Base-by-base conservation (phyloP, 2,888 invertebrate species). In the Leptothorax acervorum region DNA sequence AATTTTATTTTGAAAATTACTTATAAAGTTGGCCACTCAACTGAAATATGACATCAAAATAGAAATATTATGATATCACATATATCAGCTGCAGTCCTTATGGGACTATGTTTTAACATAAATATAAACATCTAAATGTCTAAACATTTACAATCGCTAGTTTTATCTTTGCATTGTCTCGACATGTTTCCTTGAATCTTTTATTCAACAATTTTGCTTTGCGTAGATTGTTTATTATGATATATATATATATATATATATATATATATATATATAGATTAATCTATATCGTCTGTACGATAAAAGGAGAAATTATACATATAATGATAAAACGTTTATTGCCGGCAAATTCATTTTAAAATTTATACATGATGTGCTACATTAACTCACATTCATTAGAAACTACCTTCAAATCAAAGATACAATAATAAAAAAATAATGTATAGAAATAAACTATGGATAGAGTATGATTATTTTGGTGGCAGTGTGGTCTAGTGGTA, bases 341-440 rank as follows among this genome's bases (percentile, higher is more conserved):
- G 88, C 91, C 88, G 90, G 88, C 89, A 92, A 90, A 92, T 94
- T 93, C 92, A 92, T 93, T 93, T 90, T 91, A 85, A 91, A 90
- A 92, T 94, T 93, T 93, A 93, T 92, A 94, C 93, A 93, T 89
- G 90, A 90, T 90, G 92, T 91, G 85, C 91, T 93, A 93, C 92
- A 93, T 92, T 92, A 91, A 93, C 92, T 92, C 92, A 93, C 92
- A 92, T 92, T 91, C 85, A 91, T 92, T 90, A 87, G 89, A 91
- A 93, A 90, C 90, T 92, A 92, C 91, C 85, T 87, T 91, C 90
- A 89, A 91, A 91, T 93, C 87, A 88, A 89, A 87, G 90, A 90
- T 91, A 70, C 48, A 92, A 92, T 92, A 93, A 93, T n/a, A 93
- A 60, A 70, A 71, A 23, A 60, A 90, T 73, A 88, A 78, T 86